These are phyloP conservation scores for Meteorus colon DNA, from an alignment of 2,888 invertebrate species.

Conservation along the genomic window DNA sequence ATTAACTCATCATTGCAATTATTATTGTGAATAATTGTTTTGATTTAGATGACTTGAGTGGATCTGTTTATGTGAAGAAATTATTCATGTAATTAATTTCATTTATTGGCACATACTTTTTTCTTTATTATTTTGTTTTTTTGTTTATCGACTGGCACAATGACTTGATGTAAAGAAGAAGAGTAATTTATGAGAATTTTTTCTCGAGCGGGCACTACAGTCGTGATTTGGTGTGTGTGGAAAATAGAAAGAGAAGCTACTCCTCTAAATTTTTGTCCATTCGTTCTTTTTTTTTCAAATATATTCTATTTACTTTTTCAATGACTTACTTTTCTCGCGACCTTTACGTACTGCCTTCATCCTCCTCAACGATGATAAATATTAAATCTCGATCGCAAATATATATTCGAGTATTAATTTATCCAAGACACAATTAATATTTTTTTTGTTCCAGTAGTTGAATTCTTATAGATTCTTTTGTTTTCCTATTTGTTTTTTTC, in stretches of 20 bases:
- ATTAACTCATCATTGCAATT: neutral
- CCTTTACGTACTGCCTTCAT: slow-evolving; percentile 63
- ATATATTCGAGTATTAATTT: neutral
- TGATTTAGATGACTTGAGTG: no score
- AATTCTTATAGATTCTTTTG: neutral
- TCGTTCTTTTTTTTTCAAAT: slow-evolving; percentile 24
- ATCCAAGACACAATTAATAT: neutral
- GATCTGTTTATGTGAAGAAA: no score
- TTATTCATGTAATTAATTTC: no score
- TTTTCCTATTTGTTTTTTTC: neutral
- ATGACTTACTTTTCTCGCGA: slow-evolving; percentile 68
- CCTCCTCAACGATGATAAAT: neutral
- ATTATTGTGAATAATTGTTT: no score
- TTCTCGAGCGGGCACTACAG: slow-evolving; percentile 67
- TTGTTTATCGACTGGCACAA: slow-evolving; percentile 56
- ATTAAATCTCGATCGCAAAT: neutral
- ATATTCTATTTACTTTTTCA: slow-evolving; percentile 4
- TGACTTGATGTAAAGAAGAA: slow-evolving; percentile 57
- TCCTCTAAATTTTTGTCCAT: slow-evolving; percentile 33
- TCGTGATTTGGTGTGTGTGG: slow-evolving; percentile 51
- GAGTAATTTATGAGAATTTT: slow-evolving; percentile 41
- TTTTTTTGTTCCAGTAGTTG: neutral
- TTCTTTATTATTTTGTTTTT: neutral
- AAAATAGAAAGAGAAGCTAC: slow-evolving; percentile 44
- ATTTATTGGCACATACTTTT: neutral